Evolutionary conservation across 1,140 invertebrate genomes (phyloP).

Genomic region (Globodera ellingtonae): DNA sequence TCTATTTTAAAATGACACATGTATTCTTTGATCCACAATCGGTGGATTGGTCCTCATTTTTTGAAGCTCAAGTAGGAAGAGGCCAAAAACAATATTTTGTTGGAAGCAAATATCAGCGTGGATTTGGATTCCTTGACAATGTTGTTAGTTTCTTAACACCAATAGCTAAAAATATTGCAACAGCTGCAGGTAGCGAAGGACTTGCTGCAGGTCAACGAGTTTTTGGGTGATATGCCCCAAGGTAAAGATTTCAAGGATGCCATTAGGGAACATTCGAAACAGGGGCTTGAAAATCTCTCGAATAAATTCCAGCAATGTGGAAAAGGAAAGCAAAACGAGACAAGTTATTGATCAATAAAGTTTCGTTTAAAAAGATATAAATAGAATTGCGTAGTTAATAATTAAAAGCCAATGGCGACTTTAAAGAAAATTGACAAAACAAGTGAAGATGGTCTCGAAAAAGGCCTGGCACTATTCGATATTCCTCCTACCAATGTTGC

Average conservation of each 20-base stretch:
- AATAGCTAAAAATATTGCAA: conserved; percentile 15
- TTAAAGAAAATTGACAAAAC: conserved; percentile 15
- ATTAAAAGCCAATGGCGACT: background rate
- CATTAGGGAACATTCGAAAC: too few species aligned
- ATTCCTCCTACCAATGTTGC: conserved; percentile 8
- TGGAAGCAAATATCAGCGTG: conserved; percentile 16
- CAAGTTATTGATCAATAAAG: background rate
- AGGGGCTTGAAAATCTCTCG: too few species aligned
- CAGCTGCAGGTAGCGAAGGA: background rate
- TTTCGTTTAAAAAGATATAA: background rate
- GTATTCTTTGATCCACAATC: background rate
- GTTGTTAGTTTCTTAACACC: conserved; percentile 4
- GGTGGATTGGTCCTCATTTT: conserved; percentile 13
- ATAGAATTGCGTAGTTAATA: background rate
- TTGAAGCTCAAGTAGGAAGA: background rate
- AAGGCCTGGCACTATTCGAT: background rate
- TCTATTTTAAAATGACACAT: conserved; percentile 22
- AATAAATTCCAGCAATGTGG: too few species aligned
- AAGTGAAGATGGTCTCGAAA: conserved; percentile 2
- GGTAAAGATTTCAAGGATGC: too few species aligned
- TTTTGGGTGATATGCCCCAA: too few species aligned
- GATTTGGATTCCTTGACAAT: conserved; percentile 5
- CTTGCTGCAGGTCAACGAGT: background rate
- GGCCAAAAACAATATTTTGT: conserved; percentile 1
- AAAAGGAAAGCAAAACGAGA: background rate